phyloP scores from a whole-genome alignment of 2,797 vertebrate species.

The Phoxinus dragarum region DNA sequence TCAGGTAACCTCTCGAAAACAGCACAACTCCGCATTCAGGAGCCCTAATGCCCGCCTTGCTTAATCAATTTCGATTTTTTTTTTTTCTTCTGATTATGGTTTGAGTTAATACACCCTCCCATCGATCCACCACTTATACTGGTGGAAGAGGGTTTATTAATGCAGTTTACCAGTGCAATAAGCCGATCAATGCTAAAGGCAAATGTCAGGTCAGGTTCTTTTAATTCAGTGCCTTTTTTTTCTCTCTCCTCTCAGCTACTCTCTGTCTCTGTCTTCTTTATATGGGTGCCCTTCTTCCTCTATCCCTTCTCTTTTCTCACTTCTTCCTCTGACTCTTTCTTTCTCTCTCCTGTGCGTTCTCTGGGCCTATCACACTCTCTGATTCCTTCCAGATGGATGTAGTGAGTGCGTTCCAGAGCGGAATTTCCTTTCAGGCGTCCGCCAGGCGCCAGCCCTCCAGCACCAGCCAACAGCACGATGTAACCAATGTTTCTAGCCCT shows the following conservation, averaged over 20 bases:
- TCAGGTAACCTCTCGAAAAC: slow-evolving; percentile 86
- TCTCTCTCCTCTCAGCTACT: slow-evolving; percentile 62
- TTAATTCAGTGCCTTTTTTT: slow-evolving; percentile 75
- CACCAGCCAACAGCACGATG: slow-evolving; percentile 99
- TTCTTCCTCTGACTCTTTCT: slow-evolving; percentile 72
- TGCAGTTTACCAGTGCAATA: slow-evolving; percentile 24
- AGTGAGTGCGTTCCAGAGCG: slow-evolving; percentile 99
- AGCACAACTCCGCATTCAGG: background rate
- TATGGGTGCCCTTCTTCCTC: slow-evolving; percentile 63
- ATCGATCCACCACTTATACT: slow-evolving; percentile 16
- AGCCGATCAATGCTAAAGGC: slow-evolving; percentile 31
- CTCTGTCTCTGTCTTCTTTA: slow-evolving; percentile 74
- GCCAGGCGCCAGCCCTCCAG: slow-evolving; percentile 99
- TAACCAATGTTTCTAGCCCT: slow-evolving; percentile 99
- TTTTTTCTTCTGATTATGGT: slow-evolving; percentile 2
- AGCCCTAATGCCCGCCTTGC: background rate
- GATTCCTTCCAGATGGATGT: slow-evolving; percentile 99
- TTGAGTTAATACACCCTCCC: slow-evolving; percentile 8
- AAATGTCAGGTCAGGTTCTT: slow-evolving; percentile 50
- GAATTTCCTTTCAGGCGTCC: slow-evolving; percentile 99
- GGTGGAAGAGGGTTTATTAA: slow-evolving; percentile 34
- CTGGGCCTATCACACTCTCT: slow-evolving; percentile 96
- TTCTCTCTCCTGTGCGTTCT: slow-evolving; percentile 72
- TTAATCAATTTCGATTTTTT: slow-evolving; percentile 1
- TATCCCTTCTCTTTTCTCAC: slow-evolving; percentile 38